A percentile compares a stretch with the other conserved stretches of the same genome.
These are phyloP conservation scores for Tortricodes alternella DNA, from an alignment of 2,888 invertebrate genomes.

Conservation along the genomic window DNA sequence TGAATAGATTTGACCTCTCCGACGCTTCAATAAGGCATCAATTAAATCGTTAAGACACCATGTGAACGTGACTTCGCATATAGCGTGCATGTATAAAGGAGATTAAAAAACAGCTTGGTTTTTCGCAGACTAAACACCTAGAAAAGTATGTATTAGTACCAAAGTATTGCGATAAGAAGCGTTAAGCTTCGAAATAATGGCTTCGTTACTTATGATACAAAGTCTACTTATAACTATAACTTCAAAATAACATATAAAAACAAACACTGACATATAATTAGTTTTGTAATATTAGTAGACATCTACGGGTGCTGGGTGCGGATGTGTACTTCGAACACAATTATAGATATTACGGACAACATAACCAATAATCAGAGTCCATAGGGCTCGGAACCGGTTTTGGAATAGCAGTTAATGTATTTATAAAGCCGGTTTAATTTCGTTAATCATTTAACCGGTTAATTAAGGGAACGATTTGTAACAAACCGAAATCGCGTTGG, in stretches of 20 bases:
- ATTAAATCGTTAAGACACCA: background rate
- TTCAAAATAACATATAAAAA: slow-evolving; percentile 35
- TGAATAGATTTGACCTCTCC: background rate
- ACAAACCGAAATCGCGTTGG: no score
- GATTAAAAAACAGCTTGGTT: no score
- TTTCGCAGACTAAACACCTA: no score
- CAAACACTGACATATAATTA: slow-evolving; percentile 47
- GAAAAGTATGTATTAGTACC: no score
- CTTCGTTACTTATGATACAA: background rate
- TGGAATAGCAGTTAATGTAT: no score
- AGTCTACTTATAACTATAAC: background rate
- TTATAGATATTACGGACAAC: slow-evolving; percentile 24
- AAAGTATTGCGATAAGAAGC: no score
- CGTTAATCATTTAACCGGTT: no score
- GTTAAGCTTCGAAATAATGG: no score
- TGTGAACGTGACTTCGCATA: background rate
- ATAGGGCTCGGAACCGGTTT: no score
- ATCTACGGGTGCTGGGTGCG: slow-evolving; percentile 63
- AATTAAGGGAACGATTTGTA: no score
- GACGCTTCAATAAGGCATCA: background rate
- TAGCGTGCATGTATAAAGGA: background rate
- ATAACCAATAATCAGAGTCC: slow-evolving; percentile 11
- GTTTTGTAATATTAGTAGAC: slow-evolving; percentile 67
- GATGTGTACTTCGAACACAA: slow-evolving; percentile 47
- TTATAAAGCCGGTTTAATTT: no score